phyloP scores from a whole-genome alignment of 1,140 invertebrate species.

The Lepidurus apus region DNA sequence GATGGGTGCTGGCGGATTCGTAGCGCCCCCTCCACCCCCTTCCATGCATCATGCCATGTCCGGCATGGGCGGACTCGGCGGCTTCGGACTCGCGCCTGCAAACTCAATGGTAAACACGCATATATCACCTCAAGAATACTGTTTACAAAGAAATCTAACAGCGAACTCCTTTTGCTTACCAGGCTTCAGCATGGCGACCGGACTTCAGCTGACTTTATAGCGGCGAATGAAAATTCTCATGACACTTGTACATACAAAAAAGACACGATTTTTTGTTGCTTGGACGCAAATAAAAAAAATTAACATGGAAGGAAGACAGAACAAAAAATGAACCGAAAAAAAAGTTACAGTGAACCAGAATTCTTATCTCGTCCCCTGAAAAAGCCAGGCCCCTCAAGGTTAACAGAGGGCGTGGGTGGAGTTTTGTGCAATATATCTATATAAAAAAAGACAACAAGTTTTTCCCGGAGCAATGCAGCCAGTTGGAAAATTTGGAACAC shows the following conservation, averaged over 20 bases:
- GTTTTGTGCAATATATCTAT: slow-evolving; percentile 11
- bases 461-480: neutral
- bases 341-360: neutral
- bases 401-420: neutral
- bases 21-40: slow-evolving; percentile 44
- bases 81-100: slow-evolving; percentile 3
- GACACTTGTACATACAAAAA: neutral
- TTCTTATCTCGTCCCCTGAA: slow-evolving; percentile 10
- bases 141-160: neutral
- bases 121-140: neutral
- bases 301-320: neutral
- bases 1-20: slow-evolving; percentile 41
- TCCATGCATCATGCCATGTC: slow-evolving; percentile 40
- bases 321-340: neutral
- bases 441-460: neutral
- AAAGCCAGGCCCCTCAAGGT: neutral
- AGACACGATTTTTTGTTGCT: neutral
- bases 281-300: neutral
- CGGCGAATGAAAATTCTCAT: neutral
- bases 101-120: neutral
- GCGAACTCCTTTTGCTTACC: neutral
- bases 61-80: neutral
- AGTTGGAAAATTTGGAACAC: neutral
- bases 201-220: slow-evolving; percentile 8
- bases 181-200: slow-evolving; percentile 2